Evolutionary conservation across 2,888 invertebrate genomes (phyloP), one percentile per base, ranked within the genome.

Genomic region (Acanthosepion lycidas): DNA sequence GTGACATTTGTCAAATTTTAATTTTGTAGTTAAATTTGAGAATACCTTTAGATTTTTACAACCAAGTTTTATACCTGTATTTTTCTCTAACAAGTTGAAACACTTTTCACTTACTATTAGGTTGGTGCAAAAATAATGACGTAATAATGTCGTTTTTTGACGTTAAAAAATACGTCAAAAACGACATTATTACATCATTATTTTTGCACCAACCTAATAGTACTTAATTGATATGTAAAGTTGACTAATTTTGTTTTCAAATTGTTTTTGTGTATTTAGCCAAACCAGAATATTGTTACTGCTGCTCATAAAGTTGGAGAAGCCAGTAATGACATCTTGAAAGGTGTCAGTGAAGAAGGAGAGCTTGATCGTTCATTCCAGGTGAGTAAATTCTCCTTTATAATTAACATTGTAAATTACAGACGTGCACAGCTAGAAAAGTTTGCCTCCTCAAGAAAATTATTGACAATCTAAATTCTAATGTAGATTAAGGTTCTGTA

Each of bases 231-330:
- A 23, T 20, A 23, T 59, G 59, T 59, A 59, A 59, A 59, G 59
- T 59, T 59, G 59, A 59, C 8, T 28, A 3, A 0, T n/a, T 78
- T 78, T 78, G 15, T 33, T 78, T 78, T 78, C 33, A 33, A 78
- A 18, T 93, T 49, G 42, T 15, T 93, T n/a, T 51, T 93, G 42
- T 91, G 93, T 94, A 95, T 96, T 42, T 98, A 98, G 98, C 99
- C 99, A 0, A 98, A 99, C 26, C 99, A 99, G 98, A 99, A 98
- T 97, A 98, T 99, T 64, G 98, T 99, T 94, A 99, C 99, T 97
- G 99, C 99, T 0, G 99, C 99, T 0, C 99, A 99, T 28, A 96
- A 96, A 95, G 96, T 99, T 94, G 99, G 99, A 23, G 99, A 99
- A 97, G 99, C 99, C 0, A 99, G 99, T 95, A 99, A 99, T 94